Evolutionary conservation across 2,113 vertebrate genomes (phyloP).

Genomic region (Crotalus horridus): DNA sequence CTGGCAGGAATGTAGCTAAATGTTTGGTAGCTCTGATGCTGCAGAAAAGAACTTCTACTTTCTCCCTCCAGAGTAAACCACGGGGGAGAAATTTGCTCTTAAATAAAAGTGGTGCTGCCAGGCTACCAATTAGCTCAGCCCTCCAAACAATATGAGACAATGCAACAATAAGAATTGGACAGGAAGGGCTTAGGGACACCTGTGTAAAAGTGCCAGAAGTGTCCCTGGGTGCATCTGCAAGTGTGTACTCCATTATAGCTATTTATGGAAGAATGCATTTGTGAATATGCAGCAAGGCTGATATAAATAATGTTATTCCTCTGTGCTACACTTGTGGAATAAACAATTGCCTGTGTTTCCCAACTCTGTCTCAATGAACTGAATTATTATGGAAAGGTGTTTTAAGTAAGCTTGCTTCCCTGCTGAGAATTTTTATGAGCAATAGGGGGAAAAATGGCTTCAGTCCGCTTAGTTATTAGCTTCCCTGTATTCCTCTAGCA

Average conservation of each 20-base stretch:
- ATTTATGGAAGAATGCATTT: constrained; percentile 48
- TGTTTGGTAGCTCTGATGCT: background rate
- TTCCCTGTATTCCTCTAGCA: constrained; percentile 16
- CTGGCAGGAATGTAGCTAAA: background rate
- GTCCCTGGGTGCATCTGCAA: background rate
- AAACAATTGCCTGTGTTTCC: constrained; percentile 31
- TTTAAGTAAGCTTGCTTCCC: constrained; percentile 47
- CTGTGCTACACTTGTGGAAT: constrained; percentile 35
- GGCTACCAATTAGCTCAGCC: background rate
- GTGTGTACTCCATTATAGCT: background rate
- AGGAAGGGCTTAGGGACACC: background rate
- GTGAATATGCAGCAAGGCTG: constrained; percentile 44
- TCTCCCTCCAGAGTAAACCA: background rate
- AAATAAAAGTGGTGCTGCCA: background rate
- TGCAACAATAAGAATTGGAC: background rate
- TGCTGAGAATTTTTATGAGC: constrained; percentile 54
- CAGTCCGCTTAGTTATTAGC: constrained; percentile 44
- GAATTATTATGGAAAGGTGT: constrained; percentile 48
- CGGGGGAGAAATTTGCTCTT: background rate
- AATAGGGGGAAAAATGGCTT: constrained; percentile 22
- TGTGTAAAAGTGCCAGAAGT: background rate
- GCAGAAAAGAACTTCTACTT: background rate
- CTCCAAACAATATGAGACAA: background rate
- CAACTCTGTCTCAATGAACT: constrained; percentile 49
- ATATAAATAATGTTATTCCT: constrained; percentile 26